Conservation (phyloP, 2,797 vertebrate genomes). For the Zalophus californianus region DNA sequence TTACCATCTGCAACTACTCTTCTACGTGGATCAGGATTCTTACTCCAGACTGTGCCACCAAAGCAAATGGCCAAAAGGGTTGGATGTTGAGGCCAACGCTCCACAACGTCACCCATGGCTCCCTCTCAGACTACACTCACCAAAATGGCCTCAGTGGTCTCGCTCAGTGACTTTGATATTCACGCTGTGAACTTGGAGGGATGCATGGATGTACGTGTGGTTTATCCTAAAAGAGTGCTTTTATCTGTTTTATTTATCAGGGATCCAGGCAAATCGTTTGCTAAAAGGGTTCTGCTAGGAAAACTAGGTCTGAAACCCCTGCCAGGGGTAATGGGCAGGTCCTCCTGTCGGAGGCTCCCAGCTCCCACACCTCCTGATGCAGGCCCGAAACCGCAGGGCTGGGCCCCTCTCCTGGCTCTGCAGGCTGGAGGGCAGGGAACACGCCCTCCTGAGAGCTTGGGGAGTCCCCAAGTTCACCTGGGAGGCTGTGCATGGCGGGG, state of each 20-base stretch:
- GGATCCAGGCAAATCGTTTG: neutral
- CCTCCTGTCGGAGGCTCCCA: neutral
- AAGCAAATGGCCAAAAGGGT: neutral
- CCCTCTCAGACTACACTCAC: accelerated
- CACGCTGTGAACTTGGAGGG: accelerated
- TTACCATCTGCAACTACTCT: neutral
- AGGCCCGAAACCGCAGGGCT: neutral
- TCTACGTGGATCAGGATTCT: neutral
- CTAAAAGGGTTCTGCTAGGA: neutral
- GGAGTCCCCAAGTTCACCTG: neutral
- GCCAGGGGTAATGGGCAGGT: accelerated
- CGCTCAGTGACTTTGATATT: accelerated
- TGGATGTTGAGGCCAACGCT: accelerated
- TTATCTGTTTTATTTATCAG: neutral
- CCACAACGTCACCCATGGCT: accelerated
- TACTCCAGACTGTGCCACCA: neutral
- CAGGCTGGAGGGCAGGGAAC: neutral
- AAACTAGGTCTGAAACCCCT: neutral
- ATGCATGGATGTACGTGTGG: too few species aligned
- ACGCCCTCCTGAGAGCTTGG: neutral
- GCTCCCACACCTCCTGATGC: neutral
- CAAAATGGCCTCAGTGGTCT: neutral
- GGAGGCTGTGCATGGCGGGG: neutral
- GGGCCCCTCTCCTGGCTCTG: neutral
- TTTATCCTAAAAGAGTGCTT: neutral